Conservation (phyloP, 2,797 vertebrate genomes). For the Hybognathus amarus region DNA sequence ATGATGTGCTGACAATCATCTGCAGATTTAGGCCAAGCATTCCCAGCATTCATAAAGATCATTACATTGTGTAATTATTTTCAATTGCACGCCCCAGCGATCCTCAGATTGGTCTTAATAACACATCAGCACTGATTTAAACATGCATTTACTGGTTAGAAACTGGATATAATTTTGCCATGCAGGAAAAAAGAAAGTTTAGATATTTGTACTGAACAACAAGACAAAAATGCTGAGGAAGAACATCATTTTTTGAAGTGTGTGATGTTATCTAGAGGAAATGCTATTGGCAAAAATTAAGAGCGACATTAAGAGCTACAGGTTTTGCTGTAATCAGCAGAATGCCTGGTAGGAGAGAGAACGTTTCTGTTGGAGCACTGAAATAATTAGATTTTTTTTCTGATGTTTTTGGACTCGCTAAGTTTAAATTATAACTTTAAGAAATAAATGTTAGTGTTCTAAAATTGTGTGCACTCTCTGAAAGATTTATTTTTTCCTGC, state of each 20-base stretch:
- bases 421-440: conserved; percentile 19
- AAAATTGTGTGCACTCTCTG: conserved; percentile 18
- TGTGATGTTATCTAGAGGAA: not conserved
- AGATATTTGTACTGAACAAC: not conserved
- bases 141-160: not conserved
- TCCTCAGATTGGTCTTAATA: not conserved
- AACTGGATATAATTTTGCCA: not conserved
- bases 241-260: not conserved
- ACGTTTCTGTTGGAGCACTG: conserved; percentile 2
- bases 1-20: conserved; percentile 28
- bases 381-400: conserved; percentile 2
- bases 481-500: conserved; percentile 30
- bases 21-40: not conserved
- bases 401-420: conserved; percentile 30
- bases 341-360: not conserved
- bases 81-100: not conserved
- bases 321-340: not conserved
- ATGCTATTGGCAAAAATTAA: not conserved
- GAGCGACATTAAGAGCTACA: not conserved
- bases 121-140: not conserved
- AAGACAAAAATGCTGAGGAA: not conserved
- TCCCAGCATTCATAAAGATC: conserved; percentile 29
- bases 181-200: not conserved
- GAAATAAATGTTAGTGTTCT: conserved; percentile 36
- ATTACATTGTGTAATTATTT: not conserved